These are phyloP conservation scores for Dreissena polymorpha DNA, from an alignment of 1,140 invertebrate species.

Conservation along the genomic window DNA sequence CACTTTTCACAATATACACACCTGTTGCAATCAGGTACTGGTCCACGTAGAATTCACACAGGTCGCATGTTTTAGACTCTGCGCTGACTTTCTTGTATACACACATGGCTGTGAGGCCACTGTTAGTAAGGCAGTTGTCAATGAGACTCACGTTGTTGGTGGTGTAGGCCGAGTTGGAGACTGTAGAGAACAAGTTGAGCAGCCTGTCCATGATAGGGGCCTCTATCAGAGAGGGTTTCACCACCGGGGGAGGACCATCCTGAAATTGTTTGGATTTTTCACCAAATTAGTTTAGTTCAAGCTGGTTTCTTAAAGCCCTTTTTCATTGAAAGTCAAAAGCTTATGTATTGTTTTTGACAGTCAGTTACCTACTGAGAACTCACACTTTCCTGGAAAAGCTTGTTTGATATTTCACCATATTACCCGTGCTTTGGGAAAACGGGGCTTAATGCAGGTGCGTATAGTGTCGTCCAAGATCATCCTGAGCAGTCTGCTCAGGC, in stretches of 20 bases:
- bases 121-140: conserved; percentile 32
- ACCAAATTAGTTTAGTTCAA: too few species aligned
- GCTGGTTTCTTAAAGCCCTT: too few species aligned
- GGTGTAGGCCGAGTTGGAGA: conserved; percentile 1
- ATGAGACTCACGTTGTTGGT: conserved; percentile 11
- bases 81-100: conserved; percentile 16
- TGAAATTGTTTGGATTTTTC: neutral
- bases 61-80: neutral
- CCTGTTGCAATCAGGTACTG: conserved; percentile 25
- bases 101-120: conserved; percentile 11
- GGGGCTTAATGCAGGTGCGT: too few species aligned
- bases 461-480: too few species aligned
- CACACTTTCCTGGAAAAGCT: too few species aligned
- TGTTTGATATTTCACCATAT: too few species aligned
- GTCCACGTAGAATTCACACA: conserved; percentile 36
- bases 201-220: conserved; percentile 10
- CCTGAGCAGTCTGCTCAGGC: too few species aligned
- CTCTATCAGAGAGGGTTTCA: conserved; percentile 32
- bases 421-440: too few species aligned
- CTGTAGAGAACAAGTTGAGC: neutral
- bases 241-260: conserved; percentile 36
- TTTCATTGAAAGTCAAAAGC: too few species aligned
- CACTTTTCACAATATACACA: neutral
- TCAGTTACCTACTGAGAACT: too few species aligned
- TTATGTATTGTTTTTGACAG: too few species aligned